Conservation (phyloP, 2,888 invertebrate species). For the Branchellion lobata region DNA sequence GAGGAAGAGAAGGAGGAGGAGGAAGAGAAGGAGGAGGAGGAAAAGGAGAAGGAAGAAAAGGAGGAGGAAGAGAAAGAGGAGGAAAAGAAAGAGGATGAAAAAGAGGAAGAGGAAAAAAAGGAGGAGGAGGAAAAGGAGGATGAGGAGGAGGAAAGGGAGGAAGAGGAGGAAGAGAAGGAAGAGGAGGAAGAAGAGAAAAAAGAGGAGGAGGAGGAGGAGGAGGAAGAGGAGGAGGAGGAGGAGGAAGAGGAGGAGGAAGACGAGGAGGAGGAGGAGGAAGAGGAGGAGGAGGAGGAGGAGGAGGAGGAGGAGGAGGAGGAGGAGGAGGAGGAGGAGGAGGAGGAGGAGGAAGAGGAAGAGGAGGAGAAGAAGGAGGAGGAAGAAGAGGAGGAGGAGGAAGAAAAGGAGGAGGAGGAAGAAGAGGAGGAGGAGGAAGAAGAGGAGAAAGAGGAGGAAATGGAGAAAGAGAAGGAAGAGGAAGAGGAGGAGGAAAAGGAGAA, state of each 20-base stretch:
- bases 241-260: background rate
- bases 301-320: background rate
- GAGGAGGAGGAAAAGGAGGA: background rate
- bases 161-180: background rate
- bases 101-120: background rate
- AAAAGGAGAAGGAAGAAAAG: slow-evolving; percentile 12
- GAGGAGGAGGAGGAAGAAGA: too few relatives aligned
- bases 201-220: background rate
- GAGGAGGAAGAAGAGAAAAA: slow-evolving; percentile 10
- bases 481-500: too few relatives aligned
- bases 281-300: background rate
- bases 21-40: slow-evolving; percentile 17
- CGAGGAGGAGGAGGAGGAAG: background rate
- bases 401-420: background rate
- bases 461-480: too few relatives aligned
- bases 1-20: slow-evolving; percentile 3
- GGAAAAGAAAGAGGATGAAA: background rate
- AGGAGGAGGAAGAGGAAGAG: background rate
- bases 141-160: background rate
- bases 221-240: too few relatives aligned
- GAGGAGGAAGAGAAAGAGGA: background rate
- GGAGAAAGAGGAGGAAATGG: too few relatives aligned
- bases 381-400: background rate
- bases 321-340: background rate
- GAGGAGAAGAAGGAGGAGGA: background rate